Evolutionary conservation across 2,797 vertebrate species (phyloP).

Genomic region (Poeciliopsis gracilis): DNA sequence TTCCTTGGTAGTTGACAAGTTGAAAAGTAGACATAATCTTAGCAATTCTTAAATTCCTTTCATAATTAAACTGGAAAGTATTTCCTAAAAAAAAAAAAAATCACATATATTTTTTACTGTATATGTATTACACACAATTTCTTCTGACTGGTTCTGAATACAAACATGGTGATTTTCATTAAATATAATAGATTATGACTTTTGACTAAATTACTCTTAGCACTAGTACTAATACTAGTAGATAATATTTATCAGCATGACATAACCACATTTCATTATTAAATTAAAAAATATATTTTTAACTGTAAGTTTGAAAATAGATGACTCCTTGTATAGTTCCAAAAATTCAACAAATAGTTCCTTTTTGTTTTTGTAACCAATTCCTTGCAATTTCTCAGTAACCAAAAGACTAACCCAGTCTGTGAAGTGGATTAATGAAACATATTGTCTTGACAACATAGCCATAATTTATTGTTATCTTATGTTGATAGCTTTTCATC

Average conservation of each 20-base stretch:
- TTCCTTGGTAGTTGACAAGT: neutral
- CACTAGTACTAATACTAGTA: neutral
- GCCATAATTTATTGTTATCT: neutral
- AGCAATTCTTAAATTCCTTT: neutral
- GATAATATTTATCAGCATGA: neutral
- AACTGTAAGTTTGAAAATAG: neutral
- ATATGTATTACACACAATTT: neutral
- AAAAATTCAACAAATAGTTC: neutral
- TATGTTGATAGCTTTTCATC: neutral
- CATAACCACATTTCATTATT: neutral
- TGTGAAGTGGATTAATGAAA: neutral
- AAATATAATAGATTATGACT: neutral
- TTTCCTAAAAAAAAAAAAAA: neutral
- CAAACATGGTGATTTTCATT: neutral
- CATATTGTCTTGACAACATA: neutral
- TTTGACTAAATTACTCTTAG: neutral
- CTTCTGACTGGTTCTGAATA: neutral
- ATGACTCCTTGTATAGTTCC: neutral
- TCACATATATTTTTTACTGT: too few species aligned
- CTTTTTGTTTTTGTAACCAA: too few species aligned
- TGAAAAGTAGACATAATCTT: neutral
- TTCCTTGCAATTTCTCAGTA: neutral
- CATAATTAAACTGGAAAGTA: neutral
- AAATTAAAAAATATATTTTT: neutral
- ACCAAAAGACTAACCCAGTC: neutral